phyloP scores from a whole-genome alignment of 2,797 vertebrate species.

The Brachyrhaphis roseni region DNA sequence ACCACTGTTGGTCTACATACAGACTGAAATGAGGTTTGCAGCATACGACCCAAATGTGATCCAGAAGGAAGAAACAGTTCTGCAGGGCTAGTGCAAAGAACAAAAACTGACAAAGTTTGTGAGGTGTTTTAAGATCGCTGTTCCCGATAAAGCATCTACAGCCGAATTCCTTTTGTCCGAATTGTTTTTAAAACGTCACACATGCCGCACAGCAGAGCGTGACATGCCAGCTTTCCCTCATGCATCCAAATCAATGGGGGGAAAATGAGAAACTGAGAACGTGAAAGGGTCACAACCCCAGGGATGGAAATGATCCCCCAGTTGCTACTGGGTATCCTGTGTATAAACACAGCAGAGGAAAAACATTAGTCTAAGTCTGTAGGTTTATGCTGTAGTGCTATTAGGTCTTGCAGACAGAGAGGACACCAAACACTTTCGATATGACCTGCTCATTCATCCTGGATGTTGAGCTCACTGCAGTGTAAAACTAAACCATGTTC shows the following conservation, averaged over 20 bases:
- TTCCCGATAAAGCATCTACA: slow-evolving; percentile 61
- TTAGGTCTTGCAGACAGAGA: slow-evolving; percentile 43
- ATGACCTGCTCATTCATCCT: slow-evolving; percentile 20
- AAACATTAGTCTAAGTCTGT: slow-evolving; percentile 76
- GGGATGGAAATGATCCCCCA: slow-evolving; percentile 70
- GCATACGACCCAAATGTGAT: slow-evolving; percentile 26
- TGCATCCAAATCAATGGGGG: slow-evolving; percentile 69
- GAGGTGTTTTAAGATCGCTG: slow-evolving; percentile 54
- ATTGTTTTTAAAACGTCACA: slow-evolving; percentile 68
- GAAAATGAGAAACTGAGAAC: slow-evolving; percentile 70
- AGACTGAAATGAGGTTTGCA: slow-evolving; percentile 13
- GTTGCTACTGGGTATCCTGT: slow-evolving; percentile 75
- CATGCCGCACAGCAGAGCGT: slow-evolving; percentile 33
- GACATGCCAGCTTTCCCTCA: slow-evolving; percentile 56
- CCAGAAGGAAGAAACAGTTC: slow-evolving; percentile 15
- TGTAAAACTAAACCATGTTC: slow-evolving; percentile 12
- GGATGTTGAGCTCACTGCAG: not conserved
- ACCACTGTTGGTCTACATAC: not conserved
- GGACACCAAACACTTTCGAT: slow-evolving; percentile 23
- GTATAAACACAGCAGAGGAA: slow-evolving; percentile 72
- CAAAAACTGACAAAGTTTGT: slow-evolving; percentile 38
- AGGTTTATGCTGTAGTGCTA: slow-evolving; percentile 66
- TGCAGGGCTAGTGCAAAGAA: slow-evolving; percentile 21
- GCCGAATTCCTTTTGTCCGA: slow-evolving; percentile 60
- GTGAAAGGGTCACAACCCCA: slow-evolving; percentile 72